Base-by-base conservation (phyloP, 2,113 vertebrate species). In the Pelodiscus sinensis region DNA sequence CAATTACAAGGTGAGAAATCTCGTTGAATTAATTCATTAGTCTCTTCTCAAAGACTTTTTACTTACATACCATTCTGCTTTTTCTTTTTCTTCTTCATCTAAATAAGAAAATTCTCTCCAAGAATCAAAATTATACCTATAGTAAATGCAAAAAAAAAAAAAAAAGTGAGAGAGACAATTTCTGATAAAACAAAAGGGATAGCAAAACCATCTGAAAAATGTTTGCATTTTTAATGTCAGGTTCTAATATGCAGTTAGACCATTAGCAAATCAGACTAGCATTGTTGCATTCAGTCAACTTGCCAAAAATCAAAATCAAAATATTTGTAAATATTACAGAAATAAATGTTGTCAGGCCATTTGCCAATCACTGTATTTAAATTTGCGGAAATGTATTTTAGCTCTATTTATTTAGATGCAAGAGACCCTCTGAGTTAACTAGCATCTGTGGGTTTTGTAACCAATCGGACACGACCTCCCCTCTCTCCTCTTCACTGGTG, bases 41-140 rank as follows among this genome's bases (percentile, higher is more conserved):
- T 65, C 27, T 77, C 87, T 82, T 87, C 29, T 51, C 85, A 91
- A 73, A 87, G 80, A 84, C 54, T 79, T 97, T 95, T 58, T 90
- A 89, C 15, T 96, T 96, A 98, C 98, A 97, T 97, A 99, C 99
- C 99, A 99, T 98, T 99, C 99, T 87, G 99, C 99, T 87, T 99
- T 99, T 96, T 99, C 99, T 97, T 99, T 99, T 97, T 99, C 99
- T 94, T 99, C 99, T 98, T 99, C 99, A 95, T 99, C 99, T 98
- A 99, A 98, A 92, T 99, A 99, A 19, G 99, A 99, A 97, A 99
- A 99, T 90, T 99, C 99, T 97, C 99, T 98, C 99, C 99, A 99
- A 16, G 99, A 99, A 96, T 99, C 99, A 98, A 99, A 99, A 98
- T 99, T 99, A 97, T 99, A 99, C 99, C 99, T 98, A 51, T 21